These are phyloP conservation scores for Bucco capensis DNA, from an alignment of 2,113 vertebrate genomes.

Conservation along the genomic window DNA sequence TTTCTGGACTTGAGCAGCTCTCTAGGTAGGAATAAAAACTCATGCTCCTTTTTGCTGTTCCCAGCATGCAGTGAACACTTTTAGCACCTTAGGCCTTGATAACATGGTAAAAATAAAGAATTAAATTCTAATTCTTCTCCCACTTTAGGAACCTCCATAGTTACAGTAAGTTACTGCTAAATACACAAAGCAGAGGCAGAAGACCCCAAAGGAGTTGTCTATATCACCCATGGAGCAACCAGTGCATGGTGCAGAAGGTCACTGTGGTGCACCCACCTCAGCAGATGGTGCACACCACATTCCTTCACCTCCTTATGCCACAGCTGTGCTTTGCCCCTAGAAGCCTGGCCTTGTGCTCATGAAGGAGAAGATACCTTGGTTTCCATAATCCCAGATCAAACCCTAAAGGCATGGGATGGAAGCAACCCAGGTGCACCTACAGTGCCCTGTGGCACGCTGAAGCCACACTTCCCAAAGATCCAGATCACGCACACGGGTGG, in stretches of 20 bases:
- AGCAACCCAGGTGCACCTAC: background rate
- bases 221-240: background rate
- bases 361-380: background rate
- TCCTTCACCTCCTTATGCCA: background rate
- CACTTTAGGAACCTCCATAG: background rate
- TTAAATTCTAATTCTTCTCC: background rate
- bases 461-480: background rate
- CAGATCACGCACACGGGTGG: background rate
- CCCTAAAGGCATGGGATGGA: background rate
- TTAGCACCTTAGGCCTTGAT: background rate
- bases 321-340: background rate
- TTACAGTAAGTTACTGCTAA: background rate
- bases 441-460: background rate
- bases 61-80: background rate
- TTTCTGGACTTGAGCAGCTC: background rate
- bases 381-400: background rate
- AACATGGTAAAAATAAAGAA: background rate
- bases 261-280: background rate
- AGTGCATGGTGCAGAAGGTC: background rate
- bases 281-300: rapidly evolving
- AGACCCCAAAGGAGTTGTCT: background rate
- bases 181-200: background rate
- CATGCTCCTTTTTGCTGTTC: background rate
- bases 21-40: background rate
- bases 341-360: background rate